Conservation (phyloP, 2,888 invertebrate genomes). For the Lithosia quadra region DNA sequence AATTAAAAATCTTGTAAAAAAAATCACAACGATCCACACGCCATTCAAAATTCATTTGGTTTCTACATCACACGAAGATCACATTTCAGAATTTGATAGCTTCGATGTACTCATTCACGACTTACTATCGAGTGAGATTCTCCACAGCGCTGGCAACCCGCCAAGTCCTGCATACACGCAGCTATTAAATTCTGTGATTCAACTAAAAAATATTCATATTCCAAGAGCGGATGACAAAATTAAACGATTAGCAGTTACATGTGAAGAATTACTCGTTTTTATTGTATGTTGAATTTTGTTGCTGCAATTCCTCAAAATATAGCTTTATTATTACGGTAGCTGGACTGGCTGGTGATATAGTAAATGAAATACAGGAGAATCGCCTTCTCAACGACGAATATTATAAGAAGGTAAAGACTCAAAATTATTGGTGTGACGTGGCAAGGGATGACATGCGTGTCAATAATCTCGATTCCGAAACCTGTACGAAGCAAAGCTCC, state of each 20-base stretch:
- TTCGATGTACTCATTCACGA: constrained; percentile 14
- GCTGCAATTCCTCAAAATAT: neutral
- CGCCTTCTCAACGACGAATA: no score
- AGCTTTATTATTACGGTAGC: no score
- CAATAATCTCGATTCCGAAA: no score
- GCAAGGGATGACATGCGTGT: no score
- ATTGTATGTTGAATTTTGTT: neutral
- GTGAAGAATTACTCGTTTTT: neutral
- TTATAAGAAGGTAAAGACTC: no score
- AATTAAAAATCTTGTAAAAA: no score
- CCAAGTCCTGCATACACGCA: constrained; percentile 7
- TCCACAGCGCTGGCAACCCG: neutral
- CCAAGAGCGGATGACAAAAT: constrained; percentile 17
- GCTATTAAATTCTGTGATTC: constrained; percentile 20
- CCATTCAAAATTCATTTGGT: no score
- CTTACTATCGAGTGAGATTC: constrained; percentile 15
- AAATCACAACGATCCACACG: no score
- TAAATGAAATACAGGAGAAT: no score
- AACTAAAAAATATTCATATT: constrained; percentile 17
- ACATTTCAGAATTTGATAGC: constrained; percentile 14
- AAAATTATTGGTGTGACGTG: no score
- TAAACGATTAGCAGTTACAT: constrained; percentile 8
- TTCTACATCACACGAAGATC: constrained; percentile 6
- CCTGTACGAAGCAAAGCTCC: no score
- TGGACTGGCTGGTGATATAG: no score